A percentile compares a stretch with the other conserved stretches of the same genome.
These are phyloP conservation scores for Ischnus inquisitorius DNA, from an alignment of 2,888 invertebrate genomes.

Conservation along the genomic window DNA sequence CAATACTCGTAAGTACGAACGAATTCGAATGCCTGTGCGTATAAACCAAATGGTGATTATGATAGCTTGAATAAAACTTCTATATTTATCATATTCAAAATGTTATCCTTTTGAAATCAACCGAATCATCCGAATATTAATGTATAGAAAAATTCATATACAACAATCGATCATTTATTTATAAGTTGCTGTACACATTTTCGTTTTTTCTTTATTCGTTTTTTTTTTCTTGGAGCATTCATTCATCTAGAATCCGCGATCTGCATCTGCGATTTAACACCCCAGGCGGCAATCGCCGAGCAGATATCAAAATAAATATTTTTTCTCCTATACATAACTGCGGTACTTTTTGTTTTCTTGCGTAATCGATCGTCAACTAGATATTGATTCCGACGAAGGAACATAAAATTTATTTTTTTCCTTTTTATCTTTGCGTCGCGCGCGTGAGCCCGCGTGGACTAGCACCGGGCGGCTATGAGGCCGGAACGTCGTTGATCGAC, in stretches of 20 bases:
- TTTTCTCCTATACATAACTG: conserved; percentile 68
- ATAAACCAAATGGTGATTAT: conserved; percentile 19
- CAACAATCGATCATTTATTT: conserved; percentile 63
- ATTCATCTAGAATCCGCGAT: conserved; percentile 27
- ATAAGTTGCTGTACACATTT: conserved; percentile 66
- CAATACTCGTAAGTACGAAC: conserved; percentile 9
- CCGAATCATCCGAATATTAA: neutral
- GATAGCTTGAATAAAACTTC: conserved; percentile 45
- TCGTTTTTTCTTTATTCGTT: conserved; percentile 23
- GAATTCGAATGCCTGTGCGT: neutral
- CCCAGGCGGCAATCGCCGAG: conserved; percentile 41
- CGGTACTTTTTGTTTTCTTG: conserved; percentile 52
- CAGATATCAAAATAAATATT: conserved; percentile 71
- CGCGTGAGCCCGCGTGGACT: conserved; percentile 60
- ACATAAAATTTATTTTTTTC: conserved; percentile 54
- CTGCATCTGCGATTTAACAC: conserved; percentile 37
- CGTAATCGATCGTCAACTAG: conserved; percentile 56
- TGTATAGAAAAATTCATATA: conserved; percentile 29
- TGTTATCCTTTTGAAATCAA: neutral
- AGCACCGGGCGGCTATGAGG: conserved; percentile 82
- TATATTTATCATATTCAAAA: conserved; percentile 35
- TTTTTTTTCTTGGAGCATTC: conserved; percentile 43
- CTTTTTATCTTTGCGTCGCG: conserved; percentile 6
- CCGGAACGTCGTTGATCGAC: conserved; percentile 87
- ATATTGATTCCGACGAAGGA: conserved; percentile 51